Conservation (phyloP, 2,113 vertebrate genomes). For the Marmota monax region DNA sequence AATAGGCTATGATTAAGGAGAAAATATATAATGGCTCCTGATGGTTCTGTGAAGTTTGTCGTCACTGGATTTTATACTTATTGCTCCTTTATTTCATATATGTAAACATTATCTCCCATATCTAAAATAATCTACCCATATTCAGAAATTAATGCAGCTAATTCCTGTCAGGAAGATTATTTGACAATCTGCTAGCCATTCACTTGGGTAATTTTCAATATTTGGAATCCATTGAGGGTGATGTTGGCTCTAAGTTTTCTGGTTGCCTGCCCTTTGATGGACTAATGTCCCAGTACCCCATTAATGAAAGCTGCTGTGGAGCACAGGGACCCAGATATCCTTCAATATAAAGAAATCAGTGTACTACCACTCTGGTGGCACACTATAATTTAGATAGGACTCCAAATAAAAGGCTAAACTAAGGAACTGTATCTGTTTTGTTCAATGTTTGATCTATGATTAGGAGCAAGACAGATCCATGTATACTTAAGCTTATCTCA, state of each 20-base stretch:
- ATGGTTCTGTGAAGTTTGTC: neutral
- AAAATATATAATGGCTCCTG: neutral
- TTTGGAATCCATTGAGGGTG: neutral
- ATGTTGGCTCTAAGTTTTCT: neutral
- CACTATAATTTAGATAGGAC: neutral
- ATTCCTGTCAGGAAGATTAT: neutral
- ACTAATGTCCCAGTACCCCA: neutral
- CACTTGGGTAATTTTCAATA: neutral
- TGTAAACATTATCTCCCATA: neutral
- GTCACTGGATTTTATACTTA: neutral
- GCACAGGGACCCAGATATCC: neutral
- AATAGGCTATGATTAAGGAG: neutral
- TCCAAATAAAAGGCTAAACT: neutral
- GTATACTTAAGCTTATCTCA: constrained; percentile 21
- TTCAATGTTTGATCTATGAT: constrained; percentile 26
- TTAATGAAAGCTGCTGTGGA: neutral
- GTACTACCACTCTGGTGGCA: neutral
- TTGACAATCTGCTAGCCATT: neutral
- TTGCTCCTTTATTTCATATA: neutral
- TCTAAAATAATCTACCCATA: neutral
- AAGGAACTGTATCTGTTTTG: neutral
- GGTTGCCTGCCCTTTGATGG: accelerated
- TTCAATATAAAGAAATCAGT: constrained; percentile 19
- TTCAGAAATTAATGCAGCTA: neutral
- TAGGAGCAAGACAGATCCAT: neutral